phyloP scores from a whole-genome alignment of 2,888 invertebrate species.

The Eristalis arbustorum region DNA sequence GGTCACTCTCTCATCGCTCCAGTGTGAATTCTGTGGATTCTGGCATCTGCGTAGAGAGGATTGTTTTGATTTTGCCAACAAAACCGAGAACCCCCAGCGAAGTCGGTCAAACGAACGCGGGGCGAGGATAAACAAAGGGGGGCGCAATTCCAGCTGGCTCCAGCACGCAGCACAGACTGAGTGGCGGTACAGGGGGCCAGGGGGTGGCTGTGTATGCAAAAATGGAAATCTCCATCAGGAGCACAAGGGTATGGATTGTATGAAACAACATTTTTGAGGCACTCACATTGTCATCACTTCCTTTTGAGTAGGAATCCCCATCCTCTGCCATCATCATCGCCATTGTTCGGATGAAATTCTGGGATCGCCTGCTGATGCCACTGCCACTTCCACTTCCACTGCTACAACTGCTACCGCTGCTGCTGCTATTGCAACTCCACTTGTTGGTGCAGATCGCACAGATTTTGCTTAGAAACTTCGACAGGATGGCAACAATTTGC shows the following conservation, averaged over 20 bases:
- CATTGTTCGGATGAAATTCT: constrained; percentile 47
- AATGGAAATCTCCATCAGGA: constrained; percentile 5
- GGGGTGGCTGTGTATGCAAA: constrained; percentile 3
- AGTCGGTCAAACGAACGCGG: constrained; percentile 52
- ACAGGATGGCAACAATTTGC: constrained; percentile 58
- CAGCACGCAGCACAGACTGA: constrained; percentile 8
- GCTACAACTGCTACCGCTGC: constrained; percentile 15
- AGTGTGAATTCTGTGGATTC: not conserved
- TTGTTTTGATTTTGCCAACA: constrained; percentile 60
- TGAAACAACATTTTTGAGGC: not conserved
- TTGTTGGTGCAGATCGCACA: constrained; percentile 70
- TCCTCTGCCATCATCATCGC: constrained; percentile 42
- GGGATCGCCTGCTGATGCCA: constrained; percentile 43
- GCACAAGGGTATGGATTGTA: not conserved
- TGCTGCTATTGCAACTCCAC: constrained; percentile 48
- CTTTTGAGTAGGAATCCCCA: constrained; percentile 60
- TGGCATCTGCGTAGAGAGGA: constrained; percentile 63
- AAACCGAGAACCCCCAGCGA: constrained; percentile 1
- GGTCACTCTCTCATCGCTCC: too few species aligned
- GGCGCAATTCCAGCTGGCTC: constrained; percentile 1
- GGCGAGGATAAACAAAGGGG: constrained; percentile 37
- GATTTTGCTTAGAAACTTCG: constrained; percentile 67
- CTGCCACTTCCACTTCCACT: constrained; percentile 16
- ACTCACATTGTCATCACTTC: constrained; percentile 69
- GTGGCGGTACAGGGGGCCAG: not conserved